phyloP scores from a whole-genome alignment of 2,888 invertebrate genomes.

The Callyntrura guangdongensis region DNA sequence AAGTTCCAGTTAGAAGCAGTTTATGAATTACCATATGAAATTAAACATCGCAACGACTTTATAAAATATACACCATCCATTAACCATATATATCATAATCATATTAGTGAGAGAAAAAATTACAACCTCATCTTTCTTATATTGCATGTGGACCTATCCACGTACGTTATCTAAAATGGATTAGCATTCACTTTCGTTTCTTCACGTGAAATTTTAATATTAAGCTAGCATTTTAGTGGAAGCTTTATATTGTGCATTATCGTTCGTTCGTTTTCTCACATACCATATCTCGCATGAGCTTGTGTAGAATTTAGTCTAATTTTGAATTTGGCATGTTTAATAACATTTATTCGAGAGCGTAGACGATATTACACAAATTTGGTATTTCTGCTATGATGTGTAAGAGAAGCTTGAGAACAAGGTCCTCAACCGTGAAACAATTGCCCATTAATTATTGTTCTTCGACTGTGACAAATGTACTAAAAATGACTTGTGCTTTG shows the following conservation, averaged over 20 bases:
- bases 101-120: not conserved
- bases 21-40: not conserved
- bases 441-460: constrained; percentile 30
- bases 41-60: not conserved
- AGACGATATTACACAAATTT: not conserved
- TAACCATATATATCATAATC: not conserved
- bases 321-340: not conserved
- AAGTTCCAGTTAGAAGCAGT: constrained; percentile 47
- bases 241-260: not conserved
- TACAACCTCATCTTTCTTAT: not conserved
- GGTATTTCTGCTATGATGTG: not conserved
- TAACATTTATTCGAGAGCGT: not conserved
- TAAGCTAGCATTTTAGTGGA: constrained; percentile 4
- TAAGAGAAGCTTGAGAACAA: constrained; percentile 10
- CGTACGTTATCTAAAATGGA: not conserved
- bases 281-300: no score
- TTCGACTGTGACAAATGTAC: constrained; percentile 41
- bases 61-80: not conserved
- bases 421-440: not conserved
- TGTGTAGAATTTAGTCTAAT: not conserved
- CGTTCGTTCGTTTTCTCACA: no score
- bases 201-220: constrained; percentile 69
- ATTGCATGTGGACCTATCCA: not conserved
- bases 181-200: constrained; percentile 77
- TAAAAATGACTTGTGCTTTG: constrained; percentile 39